phyloP scores from a whole-genome alignment of 2,888 invertebrate species.

The Limenitis camilla region DNA sequence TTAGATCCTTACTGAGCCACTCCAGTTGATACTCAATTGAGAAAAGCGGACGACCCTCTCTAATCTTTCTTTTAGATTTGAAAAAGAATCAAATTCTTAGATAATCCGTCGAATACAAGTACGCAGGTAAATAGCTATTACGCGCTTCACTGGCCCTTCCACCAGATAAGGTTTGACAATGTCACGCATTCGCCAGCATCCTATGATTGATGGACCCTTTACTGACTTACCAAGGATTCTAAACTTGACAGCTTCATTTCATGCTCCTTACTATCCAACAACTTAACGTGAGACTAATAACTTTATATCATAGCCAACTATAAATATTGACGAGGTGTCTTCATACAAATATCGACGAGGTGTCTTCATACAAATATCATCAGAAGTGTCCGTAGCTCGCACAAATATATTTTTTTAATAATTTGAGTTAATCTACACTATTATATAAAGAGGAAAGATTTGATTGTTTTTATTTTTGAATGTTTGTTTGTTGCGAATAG shows the following conservation, averaged over 20 bases:
- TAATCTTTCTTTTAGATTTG: slow-evolving; percentile 47
- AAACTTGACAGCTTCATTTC: slow-evolving; percentile 57
- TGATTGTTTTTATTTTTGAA: too few species aligned
- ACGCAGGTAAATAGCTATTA: slow-evolving; percentile 71
- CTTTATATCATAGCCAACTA: background rate
- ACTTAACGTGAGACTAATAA: slow-evolving; percentile 31
- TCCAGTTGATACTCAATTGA: slow-evolving; percentile 21
- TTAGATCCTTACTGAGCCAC: slow-evolving; percentile 16
- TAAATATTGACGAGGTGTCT: too few species aligned
- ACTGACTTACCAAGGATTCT: slow-evolving; percentile 30
- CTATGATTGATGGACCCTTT: slow-evolving; percentile 59
- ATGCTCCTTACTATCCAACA: slow-evolving; percentile 39
- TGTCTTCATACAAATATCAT: too few species aligned
- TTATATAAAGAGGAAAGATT: too few species aligned
- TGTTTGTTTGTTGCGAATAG: too few species aligned
- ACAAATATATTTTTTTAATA: too few species aligned
- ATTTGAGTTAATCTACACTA: too few species aligned
- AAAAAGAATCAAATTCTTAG: slow-evolving; percentile 58
- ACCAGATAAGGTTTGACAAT: slow-evolving; percentile 61
- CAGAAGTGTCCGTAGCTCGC: too few species aligned
- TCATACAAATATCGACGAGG: too few species aligned
- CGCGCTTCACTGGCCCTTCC: slow-evolving; percentile 56
- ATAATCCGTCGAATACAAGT: slow-evolving; percentile 54
- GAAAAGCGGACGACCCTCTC: slow-evolving; percentile 37
- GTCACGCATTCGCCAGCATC: slow-evolving; percentile 34